Conservation (phyloP, 2,113 vertebrate species). For the Oenanthe oenanthe region DNA sequence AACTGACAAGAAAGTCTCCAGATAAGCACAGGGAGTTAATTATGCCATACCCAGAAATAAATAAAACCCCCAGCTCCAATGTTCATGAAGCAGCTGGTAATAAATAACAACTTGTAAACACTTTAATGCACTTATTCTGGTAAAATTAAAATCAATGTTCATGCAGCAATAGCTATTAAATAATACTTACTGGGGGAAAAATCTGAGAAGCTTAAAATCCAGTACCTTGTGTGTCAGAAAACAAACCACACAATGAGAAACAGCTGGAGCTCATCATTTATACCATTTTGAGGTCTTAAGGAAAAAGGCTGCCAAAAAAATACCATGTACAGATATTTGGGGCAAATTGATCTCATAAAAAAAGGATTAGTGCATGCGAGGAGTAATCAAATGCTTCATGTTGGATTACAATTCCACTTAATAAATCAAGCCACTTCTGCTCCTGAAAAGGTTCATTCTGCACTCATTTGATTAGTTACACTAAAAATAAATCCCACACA, state of each 20-base stretch:
- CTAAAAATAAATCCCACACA: conserved; percentile 10
- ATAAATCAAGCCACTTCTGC: conserved; percentile 50
- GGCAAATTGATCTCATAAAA: conserved; percentile 60
- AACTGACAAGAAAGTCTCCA: conserved; percentile 46
- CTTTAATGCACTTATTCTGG: conserved; percentile 54
- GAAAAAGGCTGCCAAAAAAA: conserved; percentile 43
- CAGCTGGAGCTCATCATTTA: conserved; percentile 46
- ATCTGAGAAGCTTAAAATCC: conserved; percentile 34
- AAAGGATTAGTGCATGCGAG: conserved; percentile 11
- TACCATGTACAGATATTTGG: not conserved
- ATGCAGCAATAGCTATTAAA: conserved; percentile 39
- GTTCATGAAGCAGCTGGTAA: conserved; percentile 24
- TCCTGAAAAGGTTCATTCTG: conserved; percentile 19
- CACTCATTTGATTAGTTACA: conserved; percentile 14
- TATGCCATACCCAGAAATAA: conserved; percentile 17
- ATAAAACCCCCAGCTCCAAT: conserved; percentile 1
- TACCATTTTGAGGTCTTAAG: conserved; percentile 41
- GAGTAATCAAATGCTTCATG: conserved; percentile 49
- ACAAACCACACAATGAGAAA: conserved; percentile 15
- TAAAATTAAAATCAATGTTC: conserved; percentile 60
- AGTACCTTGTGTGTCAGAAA: conserved; percentile 20
- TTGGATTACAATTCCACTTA: conserved; percentile 53
- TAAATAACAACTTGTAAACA: conserved; percentile 50
- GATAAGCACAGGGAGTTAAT: conserved; percentile 54
- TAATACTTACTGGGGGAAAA: conserved; percentile 30